Base-by-base conservation (phyloP, 1,140 invertebrate genomes). In the Palaemon carinicauda region DNA sequence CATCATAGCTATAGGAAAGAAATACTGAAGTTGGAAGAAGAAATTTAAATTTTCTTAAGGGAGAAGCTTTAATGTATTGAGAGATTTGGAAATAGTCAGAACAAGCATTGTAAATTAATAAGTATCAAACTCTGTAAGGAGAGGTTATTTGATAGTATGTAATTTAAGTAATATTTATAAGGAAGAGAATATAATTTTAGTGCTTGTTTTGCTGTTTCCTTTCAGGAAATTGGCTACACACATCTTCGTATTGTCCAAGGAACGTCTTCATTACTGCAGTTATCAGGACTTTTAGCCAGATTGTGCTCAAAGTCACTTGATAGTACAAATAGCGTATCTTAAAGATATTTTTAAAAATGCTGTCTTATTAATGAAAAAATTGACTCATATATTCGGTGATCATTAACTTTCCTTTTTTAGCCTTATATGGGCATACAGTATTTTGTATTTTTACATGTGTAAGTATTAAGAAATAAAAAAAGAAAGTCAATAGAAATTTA, bases 181-280 rank as follows among this genome's bases (percentile, higher is more conserved):
- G 41, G 12, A 41, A 41, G 41, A 41, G 12, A 9, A 24, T 5
- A 0, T 19, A 21, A 69, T 69, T 27, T 69, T 21, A 69, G 65
- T 88, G 80, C 89, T 73, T 88, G 90, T 88, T 88, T 89, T 91
- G 88, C 41, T 41, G 41, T 41, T 41, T 9, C 41, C 41, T 93
- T 93, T 88, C 90, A 97, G 94, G 97, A 99, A 94, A 97, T 99
- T 91, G 98, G 98, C 7, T 91, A 95, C 41, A 97, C 96, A 2
- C 98, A 99, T 91, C 93, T 98, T 94, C 94, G 95, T 90, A 96
- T 99, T 80, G 95, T 96, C 0, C 96, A 98, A 92, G 98, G 98
- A 73, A 93, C 97, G 0, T 94, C 94, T 71, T 96, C 97, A 24
- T 92, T 98, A 69, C 92, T 99, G 74, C 98, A 99, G 92, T 93